Base-by-base conservation (phyloP, 2,888 invertebrate genomes). In the Xestobium rufovillosum region DNA sequence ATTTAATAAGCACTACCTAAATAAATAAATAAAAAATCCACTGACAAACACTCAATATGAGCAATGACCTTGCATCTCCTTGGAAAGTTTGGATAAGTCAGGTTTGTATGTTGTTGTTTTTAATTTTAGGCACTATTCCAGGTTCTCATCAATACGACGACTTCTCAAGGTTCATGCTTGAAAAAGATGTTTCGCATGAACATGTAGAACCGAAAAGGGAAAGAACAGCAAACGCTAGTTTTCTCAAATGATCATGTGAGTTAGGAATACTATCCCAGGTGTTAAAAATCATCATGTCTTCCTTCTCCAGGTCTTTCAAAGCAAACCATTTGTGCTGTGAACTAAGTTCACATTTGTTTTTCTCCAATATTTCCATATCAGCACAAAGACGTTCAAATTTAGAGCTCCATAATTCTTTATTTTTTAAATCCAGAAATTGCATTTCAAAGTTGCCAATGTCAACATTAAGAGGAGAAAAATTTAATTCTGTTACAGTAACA, bases 381-480 rank as follows among this genome's bases (percentile, higher is more conserved):
- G 61, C 59, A 59, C 61, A 55, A 44, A 56, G 54, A 52, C 53
- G 52, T 51, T 55, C 44, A 37, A 55, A 52, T 51, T 50, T 47
- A 25, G 39, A 41, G 38, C 45, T 31, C 45, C 51, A 50, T 38
- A 48, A 26, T 12, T 47, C 47, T 34, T 48, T 50, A 42, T 38
- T 51, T 51, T 50, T 52, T 50, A 49, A 52, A 48, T 52, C 49
- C 48, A 50, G 42, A 44, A 52, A 50, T 49, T 50, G 49, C 32
- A 53, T 53, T 51, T 56, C 48, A 39, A 49, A 45, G 34, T 26
- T 52, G 27, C 48, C 44, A 44, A 53, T 42, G 40, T 55, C 53
- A 42, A 45, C 44, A 15, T 40, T 39, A 47, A 47, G 50, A 29
- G 40, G 40, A 41, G 43, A 38, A 37, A 26, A 34, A 14, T 36